phyloP scores from a whole-genome alignment of 2,797 vertebrate genomes.

The Cryptoblepharus egeriae region DNA sequence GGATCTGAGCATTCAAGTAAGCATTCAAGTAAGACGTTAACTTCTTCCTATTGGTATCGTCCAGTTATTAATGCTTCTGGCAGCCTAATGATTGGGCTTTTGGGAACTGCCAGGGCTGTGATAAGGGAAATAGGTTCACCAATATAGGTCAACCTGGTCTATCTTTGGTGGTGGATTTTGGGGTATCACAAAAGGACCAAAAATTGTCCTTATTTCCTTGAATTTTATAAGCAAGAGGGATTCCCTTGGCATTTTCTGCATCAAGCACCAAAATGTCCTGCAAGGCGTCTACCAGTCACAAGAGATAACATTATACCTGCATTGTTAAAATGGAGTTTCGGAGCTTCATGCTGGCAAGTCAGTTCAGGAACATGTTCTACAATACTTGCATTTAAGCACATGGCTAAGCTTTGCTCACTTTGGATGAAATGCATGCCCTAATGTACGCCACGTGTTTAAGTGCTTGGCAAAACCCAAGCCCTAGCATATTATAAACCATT shows the following conservation, averaged over 20 bases:
- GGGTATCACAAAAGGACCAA: background rate
- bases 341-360: background rate
- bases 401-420: conserved; percentile 65
- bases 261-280: background rate
- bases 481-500: conserved; percentile 69
- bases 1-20: too few relatives aligned
- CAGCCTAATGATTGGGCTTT: background rate
- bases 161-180: background rate
- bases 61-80: too few relatives aligned
- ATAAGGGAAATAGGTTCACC: background rate
- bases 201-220: background rate
- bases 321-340: background rate
- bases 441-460: conserved; percentile 57
- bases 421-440: conserved; percentile 66
- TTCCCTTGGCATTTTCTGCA: background rate
- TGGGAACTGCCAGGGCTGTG: background rate
- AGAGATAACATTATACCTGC: background rate
- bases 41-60: too few relatives aligned
- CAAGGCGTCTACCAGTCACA: background rate
- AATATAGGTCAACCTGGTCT: background rate
- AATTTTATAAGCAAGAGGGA: background rate
- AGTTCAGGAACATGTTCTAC: background rate
- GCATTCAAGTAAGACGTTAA: too few relatives aligned
- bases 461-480: conserved; percentile 69
- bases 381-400: conserved; percentile 59